Conservation (phyloP, 2,113 vertebrate species). For the Excalfactoria chinensis region DNA sequence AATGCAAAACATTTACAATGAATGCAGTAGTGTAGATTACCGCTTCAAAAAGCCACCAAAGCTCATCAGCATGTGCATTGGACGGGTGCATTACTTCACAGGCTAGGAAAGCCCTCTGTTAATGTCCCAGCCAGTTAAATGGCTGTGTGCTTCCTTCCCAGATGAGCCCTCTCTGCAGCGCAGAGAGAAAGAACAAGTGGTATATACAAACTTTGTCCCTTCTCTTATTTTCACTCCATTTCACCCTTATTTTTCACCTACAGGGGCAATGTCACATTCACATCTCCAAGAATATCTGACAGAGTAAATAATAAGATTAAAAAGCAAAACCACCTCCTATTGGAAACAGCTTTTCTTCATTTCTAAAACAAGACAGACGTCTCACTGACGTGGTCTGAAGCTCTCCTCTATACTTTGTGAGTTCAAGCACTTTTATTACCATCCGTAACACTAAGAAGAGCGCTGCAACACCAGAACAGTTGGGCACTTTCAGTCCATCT, state of each 20-base stretch:
- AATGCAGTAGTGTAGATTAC: constrained; percentile 42
- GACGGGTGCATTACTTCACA: neutral
- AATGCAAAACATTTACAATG: constrained; percentile 59
- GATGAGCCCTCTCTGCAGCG: neutral
- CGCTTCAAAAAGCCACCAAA: constrained; percentile 43
- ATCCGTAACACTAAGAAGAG: neutral
- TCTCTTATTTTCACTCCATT: neutral
- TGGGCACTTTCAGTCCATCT: neutral
- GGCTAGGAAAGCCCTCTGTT: neutral
- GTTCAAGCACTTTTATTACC: neutral
- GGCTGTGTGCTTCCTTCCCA: constrained; percentile 25
- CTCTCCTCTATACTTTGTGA: neutral
- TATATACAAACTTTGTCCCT: neutral
- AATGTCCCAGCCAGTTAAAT: neutral
- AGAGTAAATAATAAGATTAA: neutral
- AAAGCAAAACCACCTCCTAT: neutral
- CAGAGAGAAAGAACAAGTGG: neutral
- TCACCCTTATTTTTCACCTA: neutral
- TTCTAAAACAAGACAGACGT: neutral
- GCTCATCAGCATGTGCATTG: constrained; percentile 50
- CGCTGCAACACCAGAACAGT: neutral
- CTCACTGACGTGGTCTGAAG: neutral
- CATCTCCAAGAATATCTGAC: neutral
- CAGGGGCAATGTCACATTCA: neutral
- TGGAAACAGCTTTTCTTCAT: neutral